A percentile compares a stretch with the other conserved stretches of the same genome.
These are phyloP conservation scores for Coptodon bakossiorum DNA, from an alignment of 2,113 vertebrate species.

Conservation along the genomic window DNA sequence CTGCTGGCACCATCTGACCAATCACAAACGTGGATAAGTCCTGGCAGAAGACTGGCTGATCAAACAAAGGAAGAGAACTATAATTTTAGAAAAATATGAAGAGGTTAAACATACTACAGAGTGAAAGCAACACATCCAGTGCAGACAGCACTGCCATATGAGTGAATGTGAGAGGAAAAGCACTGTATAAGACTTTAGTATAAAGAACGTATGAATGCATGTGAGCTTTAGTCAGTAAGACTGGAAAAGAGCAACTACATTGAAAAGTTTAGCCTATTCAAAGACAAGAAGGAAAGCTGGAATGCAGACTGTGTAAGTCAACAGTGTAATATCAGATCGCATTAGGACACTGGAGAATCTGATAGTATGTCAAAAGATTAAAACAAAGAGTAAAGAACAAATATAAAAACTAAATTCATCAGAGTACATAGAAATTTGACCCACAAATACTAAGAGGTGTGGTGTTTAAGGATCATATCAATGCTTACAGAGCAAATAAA, in stretches of 20 bases:
- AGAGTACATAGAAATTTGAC: neutral
- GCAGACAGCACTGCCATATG: neutral
- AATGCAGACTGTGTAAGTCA: neutral
- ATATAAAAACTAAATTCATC: neutral
- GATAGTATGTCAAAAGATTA: neutral
- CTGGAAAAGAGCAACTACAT: neutral
- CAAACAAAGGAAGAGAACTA: neutral
- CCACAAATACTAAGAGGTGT: neutral
- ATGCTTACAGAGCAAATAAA: neutral
- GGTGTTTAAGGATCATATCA: neutral
- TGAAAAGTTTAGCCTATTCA: neutral
- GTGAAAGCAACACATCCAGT: neutral
- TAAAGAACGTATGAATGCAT: neutral
- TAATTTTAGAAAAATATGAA: neutral
- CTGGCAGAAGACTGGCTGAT: neutral
- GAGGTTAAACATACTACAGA: neutral
- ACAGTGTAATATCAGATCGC: neutral
- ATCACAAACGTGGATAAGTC: neutral
- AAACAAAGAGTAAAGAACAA: neutral
- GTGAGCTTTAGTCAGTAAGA: neutral
- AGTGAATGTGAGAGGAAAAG: neutral
- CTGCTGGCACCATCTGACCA: neutral
- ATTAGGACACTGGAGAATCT: neutral
- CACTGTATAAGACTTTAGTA: neutral
- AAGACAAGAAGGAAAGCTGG: neutral